Conservation (phyloP, 1,140 invertebrate species). For the Chlorops oryzae region DNA sequence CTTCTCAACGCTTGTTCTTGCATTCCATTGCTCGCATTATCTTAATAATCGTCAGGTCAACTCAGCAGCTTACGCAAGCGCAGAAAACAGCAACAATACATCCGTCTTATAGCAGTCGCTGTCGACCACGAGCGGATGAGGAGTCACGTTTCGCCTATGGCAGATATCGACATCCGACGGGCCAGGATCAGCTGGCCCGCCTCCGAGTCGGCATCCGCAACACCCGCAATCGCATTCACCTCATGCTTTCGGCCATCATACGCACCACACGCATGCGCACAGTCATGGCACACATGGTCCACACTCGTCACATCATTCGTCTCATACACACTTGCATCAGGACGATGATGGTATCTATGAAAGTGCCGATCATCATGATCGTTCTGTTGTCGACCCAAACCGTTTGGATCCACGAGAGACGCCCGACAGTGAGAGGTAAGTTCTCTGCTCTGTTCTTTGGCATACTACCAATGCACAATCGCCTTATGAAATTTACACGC, state of each 20-base stretch:
- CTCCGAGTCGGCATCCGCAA: slow-evolving; percentile 53
- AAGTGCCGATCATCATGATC: slow-evolving; percentile 67
- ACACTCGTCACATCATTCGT: slow-evolving; percentile 51
- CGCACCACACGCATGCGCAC: slow-evolving; percentile 46
- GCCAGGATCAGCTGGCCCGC: too few relatives aligned
- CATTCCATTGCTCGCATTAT: too few relatives aligned
- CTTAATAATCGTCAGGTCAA: too few relatives aligned
- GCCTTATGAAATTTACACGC: too few relatives aligned
- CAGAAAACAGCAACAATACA: slow-evolving; percentile 49
- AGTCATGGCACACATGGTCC: slow-evolving; percentile 47
- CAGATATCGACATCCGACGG: slow-evolving; percentile 67
- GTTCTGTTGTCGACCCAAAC: slow-evolving; percentile 50
- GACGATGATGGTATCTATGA: slow-evolving; percentile 81
- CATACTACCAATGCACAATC: too few relatives aligned
- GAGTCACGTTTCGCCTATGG: slow-evolving; percentile 70
- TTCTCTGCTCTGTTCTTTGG: slow-evolving; percentile 14
- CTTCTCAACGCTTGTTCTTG: too few relatives aligned
- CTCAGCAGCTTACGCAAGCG: slow-evolving; percentile 48
- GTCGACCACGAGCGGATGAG: slow-evolving; percentile 53
- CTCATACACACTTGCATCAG: slow-evolving; percentile 54
- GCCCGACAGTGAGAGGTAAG: slow-evolving; percentile 80
- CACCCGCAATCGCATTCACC: slow-evolving; percentile 47
- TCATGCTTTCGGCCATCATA: slow-evolving; percentile 47
- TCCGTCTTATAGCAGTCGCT: slow-evolving; percentile 49
- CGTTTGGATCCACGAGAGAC: slow-evolving; percentile 61